Evolutionary conservation across 2,888 invertebrate species (phyloP).

Genomic region (Zootermopsis nevadensis): DNA sequence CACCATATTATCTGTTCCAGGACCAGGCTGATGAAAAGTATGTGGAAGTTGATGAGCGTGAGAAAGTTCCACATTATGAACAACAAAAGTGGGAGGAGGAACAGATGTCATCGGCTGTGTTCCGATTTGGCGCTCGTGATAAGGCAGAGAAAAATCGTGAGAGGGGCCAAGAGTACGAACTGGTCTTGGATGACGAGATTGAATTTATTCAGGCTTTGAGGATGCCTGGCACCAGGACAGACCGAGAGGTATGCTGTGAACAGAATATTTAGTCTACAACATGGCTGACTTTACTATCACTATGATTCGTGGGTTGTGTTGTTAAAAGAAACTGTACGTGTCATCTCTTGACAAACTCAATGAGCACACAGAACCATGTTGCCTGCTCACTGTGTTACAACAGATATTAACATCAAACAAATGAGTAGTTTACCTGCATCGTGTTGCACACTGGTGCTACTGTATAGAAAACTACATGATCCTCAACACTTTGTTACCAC

Average conservation of each 20-base stretch:
- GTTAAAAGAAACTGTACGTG: too few species aligned
- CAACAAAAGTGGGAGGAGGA: conserved; percentile 97
- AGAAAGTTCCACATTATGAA: conserved; percentile 71
- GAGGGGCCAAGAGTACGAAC: conserved; percentile 80
- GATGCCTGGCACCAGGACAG: conserved; percentile 77
- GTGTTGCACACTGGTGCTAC: too few species aligned
- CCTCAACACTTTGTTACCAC: too few species aligned
- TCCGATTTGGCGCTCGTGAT: conserved; percentile 94
- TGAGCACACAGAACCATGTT: too few species aligned
- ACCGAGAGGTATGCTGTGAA: conserved; percentile 59
- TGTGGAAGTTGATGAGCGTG: conserved; percentile 87
- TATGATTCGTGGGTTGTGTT: too few species aligned
- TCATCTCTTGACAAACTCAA: too few species aligned
- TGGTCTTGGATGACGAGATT: conserved; percentile 95
- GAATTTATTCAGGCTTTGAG: conserved; percentile 94
- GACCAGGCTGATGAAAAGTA: conserved; percentile 70
- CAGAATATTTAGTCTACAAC: background rate
- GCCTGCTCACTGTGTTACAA: too few species aligned
- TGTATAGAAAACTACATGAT: too few species aligned
- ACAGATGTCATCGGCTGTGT: conserved; percentile 91
- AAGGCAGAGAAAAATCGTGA: conserved; percentile 57
- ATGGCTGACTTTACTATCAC: background rate
- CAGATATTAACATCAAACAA: too few species aligned
- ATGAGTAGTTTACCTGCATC: too few species aligned
- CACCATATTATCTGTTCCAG: conserved; percentile 54